Percentiles rank a stretch among this genome's conserved stretches.
phyloP scores from a whole-genome alignment of 2,797 vertebrate species.

The Myotis vivesi region DNA sequence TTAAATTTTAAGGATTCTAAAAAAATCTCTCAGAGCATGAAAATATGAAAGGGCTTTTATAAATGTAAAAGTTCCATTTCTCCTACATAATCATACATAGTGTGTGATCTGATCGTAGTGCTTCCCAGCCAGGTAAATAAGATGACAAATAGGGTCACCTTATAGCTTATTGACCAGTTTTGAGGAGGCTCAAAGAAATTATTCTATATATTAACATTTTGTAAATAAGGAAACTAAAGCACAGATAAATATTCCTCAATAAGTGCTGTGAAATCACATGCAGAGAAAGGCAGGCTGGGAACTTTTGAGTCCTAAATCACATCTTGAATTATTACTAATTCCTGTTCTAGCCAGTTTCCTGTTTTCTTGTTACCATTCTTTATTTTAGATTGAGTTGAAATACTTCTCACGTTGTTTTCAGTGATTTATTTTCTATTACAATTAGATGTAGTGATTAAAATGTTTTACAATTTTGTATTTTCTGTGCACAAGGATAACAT shows the following conservation, averaged over 20 bases:
- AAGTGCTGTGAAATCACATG: not conserved
- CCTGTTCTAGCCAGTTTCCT: conserved; percentile 69
- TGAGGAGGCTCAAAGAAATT: not conserved
- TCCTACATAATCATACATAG: not conserved
- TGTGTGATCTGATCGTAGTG: not conserved
- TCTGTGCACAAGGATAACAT: conserved; percentile 45
- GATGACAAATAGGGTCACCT: not conserved
- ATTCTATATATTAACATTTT: not conserved
- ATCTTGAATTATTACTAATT: conserved; percentile 65
- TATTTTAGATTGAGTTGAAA: conserved; percentile 68
- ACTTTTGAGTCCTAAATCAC: conserved; percentile 38
- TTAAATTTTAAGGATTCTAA: not conserved
- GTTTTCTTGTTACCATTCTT: conserved; percentile 71
- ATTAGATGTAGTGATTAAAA: conserved; percentile 63
- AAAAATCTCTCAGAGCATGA: not conserved
- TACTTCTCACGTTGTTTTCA: conserved; percentile 59
- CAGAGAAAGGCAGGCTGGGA: not conserved
- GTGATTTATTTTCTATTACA: conserved; percentile 70
- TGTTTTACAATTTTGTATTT: conserved; percentile 36
- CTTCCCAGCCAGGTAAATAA: not conserved
- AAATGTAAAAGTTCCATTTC: not conserved
- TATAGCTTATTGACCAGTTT: not conserved
- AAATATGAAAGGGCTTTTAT: not conserved
- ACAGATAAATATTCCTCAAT: conserved; percentile 23
- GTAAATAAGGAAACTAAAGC: not conserved